These are phyloP conservation scores for Monarcha castaneiventris DNA, from an alignment of 2,113 vertebrate genomes.

Conservation along the genomic window DNA sequence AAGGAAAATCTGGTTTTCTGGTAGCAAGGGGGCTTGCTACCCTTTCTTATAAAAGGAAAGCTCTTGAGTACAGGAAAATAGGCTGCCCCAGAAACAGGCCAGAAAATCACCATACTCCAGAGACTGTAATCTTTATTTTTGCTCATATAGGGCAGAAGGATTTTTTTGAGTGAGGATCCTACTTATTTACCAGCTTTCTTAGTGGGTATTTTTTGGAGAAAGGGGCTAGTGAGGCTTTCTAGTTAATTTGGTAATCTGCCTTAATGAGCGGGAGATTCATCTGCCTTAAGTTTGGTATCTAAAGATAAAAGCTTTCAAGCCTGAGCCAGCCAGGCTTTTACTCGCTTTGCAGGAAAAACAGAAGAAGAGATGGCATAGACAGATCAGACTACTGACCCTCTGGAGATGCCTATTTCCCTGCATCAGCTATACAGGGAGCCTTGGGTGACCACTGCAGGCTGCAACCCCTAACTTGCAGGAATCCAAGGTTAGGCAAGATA, in stretches of 20 bases:
- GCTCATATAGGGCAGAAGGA: constrained; percentile 8
- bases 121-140: constrained; percentile 18
- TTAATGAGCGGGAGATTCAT: neutral
- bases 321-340: neutral
- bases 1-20: neutral
- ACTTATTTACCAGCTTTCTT: neutral
- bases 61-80: constrained; percentile 6
- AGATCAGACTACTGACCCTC: neutral
- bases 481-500: neutral
- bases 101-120: constrained; percentile 15
- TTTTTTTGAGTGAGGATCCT: neutral
- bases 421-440: neutral
- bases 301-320: neutral
- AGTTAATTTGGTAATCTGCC: neutral
- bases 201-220: neutral
- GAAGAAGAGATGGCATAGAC: neutral
- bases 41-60: neutral
- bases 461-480: neutral
- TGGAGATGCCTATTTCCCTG: neutral
- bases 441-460: neutral
- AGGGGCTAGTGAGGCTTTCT: neutral
- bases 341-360: neutral
- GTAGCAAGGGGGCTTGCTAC: neutral
- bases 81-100: constrained; percentile 34
- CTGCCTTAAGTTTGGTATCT: neutral